Base-by-base conservation (phyloP, 2,113 vertebrate genomes). In the Dasyurus viverrinus region DNA sequence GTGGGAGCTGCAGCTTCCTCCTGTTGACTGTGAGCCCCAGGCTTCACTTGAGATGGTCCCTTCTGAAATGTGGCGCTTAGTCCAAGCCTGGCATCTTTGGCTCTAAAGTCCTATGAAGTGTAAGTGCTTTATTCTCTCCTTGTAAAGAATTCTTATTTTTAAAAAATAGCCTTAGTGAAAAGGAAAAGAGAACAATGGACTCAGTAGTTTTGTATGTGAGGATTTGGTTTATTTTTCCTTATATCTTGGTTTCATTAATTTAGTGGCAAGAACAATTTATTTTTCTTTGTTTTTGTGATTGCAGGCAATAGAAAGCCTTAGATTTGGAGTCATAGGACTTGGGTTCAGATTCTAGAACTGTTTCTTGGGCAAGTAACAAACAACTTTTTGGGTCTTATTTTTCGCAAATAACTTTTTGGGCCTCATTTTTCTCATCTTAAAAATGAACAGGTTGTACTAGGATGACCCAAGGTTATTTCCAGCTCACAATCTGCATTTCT, bases 41-140 rank as follows among this genome's bases (percentile, higher is more conserved):
- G 97, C 97, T 97, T 97, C 97, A 53, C 95, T 95, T 97, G 98
- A 95, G 96, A 98, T 97, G 98, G 97, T 96, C 97, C 97, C 96
- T 97, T 96, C 95, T 97, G 97, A 96, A 97, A 97, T 97, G 96
- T 98, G 98, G 96, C 97, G 95, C 97, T 98, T 97, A 97, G 97
- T 98, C 92, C 97, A 98, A 97, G 96, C 97, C 96, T 95, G 97
- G 90, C 97, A 96, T 97, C 96, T 95, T 91, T 97, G 93, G 94
- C 93, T 93, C 97, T 95, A 96, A 96, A 94, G 96, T 94, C 55
- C 36, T 97, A 96, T 97, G 95, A 98, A 96, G 96, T 98, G 95
- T 97, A 97, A 98, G 97, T 97, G 97, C 96, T 98, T 97, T 97
- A 96, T 97, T 97, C 97, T 98, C 92, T 98, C 93, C 93, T 97